These are phyloP conservation scores for Mythimna pallens DNA, from an alignment of 2,888 invertebrate genomes.

Conservation along the genomic window DNA sequence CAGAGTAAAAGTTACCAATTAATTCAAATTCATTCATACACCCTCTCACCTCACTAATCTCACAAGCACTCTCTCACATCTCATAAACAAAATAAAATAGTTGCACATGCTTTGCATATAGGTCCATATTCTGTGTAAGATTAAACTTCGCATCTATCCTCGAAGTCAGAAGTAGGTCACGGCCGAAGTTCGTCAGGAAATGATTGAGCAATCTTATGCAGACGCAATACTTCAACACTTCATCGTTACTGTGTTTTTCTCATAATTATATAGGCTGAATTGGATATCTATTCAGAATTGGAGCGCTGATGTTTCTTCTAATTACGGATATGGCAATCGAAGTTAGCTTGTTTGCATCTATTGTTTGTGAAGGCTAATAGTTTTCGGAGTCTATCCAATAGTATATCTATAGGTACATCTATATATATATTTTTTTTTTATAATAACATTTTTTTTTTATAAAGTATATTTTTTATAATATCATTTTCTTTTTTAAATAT, in stretches of 20 bases:
- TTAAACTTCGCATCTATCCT: constrained; percentile 51
- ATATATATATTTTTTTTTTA: too few species aligned
- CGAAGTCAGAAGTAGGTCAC: constrained; percentile 50
- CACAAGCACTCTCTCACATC: too few species aligned
- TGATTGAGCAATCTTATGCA: constrained; percentile 54
- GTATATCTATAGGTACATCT: too few species aligned
- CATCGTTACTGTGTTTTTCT: constrained; percentile 34
- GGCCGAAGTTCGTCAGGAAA: constrained; percentile 58
- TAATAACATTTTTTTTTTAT: too few species aligned
- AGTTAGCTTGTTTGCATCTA: constrained; percentile 2
- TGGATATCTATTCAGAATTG: constrained; percentile 31
- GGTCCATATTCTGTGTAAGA: background rate
- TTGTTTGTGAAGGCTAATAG: background rate
- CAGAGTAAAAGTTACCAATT: background rate
- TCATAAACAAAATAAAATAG: constrained; percentile 5
- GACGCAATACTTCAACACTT: constrained; percentile 45
- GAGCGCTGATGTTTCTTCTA: constrained; percentile 14
- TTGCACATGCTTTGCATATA: background rate
- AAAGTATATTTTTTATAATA: too few species aligned
- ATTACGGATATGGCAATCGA: constrained; percentile 25
- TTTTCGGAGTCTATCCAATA: background rate
- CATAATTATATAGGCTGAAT: constrained; percentile 30
- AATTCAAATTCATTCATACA: background rate
- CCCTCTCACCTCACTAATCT: too few species aligned
- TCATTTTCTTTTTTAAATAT: too few species aligned